Evolutionary conservation across 2,113 vertebrate species (phyloP).

Genomic region (Gymnobelideus leadbeateri): DNA sequence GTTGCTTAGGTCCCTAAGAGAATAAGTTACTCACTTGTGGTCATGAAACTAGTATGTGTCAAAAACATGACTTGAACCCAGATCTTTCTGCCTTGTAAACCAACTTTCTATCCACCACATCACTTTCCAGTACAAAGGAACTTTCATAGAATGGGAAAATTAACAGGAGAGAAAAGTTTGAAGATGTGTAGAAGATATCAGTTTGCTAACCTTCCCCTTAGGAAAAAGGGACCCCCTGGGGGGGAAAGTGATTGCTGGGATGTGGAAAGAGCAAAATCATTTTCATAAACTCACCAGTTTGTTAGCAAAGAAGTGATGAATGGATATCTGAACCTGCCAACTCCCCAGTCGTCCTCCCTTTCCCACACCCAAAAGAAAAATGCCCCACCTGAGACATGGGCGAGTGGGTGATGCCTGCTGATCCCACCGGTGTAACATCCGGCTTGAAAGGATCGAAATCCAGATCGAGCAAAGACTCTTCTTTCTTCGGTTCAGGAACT

Average conservation of each 20-base stretch:
- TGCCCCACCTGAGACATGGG: constrained; percentile 88
- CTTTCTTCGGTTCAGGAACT: constrained; percentile 85
- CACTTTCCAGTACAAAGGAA: not conserved
- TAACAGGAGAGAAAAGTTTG: not conserved
- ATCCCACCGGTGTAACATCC: constrained; percentile 83
- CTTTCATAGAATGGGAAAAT: not conserved
- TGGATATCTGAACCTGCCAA: not conserved
- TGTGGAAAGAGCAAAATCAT: not conserved
- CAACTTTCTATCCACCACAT: not conserved
- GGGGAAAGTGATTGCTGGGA: not conserved
- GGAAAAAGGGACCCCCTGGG: not conserved
- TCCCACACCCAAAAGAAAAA: not conserved
- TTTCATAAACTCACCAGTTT: not conserved
- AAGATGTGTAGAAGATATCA: not conserved
- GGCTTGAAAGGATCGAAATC: constrained; percentile 98
- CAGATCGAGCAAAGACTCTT: constrained; percentile 95
- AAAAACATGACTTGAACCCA: not conserved
- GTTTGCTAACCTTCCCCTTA: not conserved
- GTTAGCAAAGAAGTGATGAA: not conserved
- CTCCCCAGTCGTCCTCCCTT: too few relatives aligned
- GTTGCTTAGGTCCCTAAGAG: not conserved
- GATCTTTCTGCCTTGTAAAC: not conserved
- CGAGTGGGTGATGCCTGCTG: constrained; percentile 83
- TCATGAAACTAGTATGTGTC: not conserved
- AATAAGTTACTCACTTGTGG: not conserved